Percentiles rank a stretch among this genome's conserved stretches.
Evolutionary conservation across 2,113 vertebrate genomes (phyloP).

Genomic region (Microtus ochrogaster): DNA sequence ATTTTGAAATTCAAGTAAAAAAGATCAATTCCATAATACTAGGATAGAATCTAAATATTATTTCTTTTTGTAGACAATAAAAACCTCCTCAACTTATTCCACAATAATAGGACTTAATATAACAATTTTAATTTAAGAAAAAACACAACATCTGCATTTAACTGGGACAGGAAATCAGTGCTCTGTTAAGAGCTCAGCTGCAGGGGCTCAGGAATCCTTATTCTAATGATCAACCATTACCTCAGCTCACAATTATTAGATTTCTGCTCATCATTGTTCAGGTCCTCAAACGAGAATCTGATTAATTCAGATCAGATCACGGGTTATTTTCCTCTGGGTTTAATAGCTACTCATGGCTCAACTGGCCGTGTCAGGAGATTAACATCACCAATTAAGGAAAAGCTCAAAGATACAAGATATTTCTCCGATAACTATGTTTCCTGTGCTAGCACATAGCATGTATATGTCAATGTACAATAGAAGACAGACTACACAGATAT

Average conservation of each 20-base stretch:
- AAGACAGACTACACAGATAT: background rate
- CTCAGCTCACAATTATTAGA: conserved; percentile 61
- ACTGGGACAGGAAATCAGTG: background rate
- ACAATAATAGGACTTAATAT: background rate
- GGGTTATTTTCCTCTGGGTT: conserved; percentile 51
- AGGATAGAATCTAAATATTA: background rate
- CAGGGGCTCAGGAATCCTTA: conserved; percentile 35
- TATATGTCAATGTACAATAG: conserved; percentile 16
- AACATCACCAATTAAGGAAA: conserved; percentile 60
- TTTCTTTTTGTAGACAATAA: background rate
- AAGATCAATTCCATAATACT: background rate
- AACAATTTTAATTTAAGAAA: conserved; percentile 29
- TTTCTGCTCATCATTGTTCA: conserved; percentile 63
- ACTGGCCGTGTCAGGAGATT: conserved; percentile 61
- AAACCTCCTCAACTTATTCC: background rate
- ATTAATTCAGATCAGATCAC: conserved; percentile 77
- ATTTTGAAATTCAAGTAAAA: conserved; percentile 33
- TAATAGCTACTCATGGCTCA: conserved; percentile 49
- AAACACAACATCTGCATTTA: conserved; percentile 16
- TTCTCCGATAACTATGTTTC: conserved; percentile 13
- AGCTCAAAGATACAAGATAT: conserved; percentile 20
- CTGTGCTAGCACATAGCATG: background rate
- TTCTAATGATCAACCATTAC: conserved; percentile 63
- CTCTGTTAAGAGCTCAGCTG: background rate
- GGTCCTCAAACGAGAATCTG: conserved; percentile 66